A percentile compares a stretch with the other conserved stretches of the same genome.
phyloP scores from a whole-genome alignment of 2,113 vertebrate species.

The Carassius gibelio region DNA sequence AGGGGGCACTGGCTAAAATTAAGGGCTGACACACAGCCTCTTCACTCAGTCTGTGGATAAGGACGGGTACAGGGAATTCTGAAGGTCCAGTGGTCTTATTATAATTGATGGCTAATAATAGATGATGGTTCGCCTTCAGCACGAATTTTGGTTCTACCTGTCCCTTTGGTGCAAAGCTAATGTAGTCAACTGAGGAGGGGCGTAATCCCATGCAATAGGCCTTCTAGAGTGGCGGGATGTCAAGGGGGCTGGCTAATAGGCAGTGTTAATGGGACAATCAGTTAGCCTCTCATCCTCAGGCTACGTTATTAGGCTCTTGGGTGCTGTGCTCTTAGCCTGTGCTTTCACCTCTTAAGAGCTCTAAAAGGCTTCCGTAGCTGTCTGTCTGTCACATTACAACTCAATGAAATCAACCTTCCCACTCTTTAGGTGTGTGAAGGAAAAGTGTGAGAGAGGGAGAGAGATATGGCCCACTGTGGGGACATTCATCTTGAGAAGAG shows the following conservation, averaged over 20 bases:
- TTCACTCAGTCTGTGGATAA: slow-evolving; percentile 8
- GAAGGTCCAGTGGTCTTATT: slow-evolving; percentile 4
- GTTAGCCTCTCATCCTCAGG: slow-evolving; percentile 13
- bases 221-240: background rate
- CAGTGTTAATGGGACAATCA: slow-evolving; percentile 34
- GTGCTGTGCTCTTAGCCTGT: slow-evolving; percentile 28
- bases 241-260: slow-evolving; percentile 9
- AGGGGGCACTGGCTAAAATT: slow-evolving; percentile 36
- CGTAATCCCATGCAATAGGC: background rate
- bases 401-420: slow-evolving; percentile 41
- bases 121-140: slow-evolving; percentile 25
- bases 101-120: slow-evolving; percentile 48
- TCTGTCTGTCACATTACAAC: slow-evolving; percentile 35
- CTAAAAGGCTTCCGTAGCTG: background rate
- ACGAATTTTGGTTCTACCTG: slow-evolving; percentile 18
- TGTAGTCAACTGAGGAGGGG: slow-evolving; percentile 13
- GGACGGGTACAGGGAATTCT: background rate
- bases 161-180: slow-evolving; percentile 31
- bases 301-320: background rate
- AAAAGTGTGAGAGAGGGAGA: slow-evolving; percentile 13
- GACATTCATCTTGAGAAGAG: slow-evolving; percentile 39
- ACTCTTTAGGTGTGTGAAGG: slow-evolving; percentile 5
- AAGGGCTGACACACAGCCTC: slow-evolving; percentile 26
- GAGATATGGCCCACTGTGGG: slow-evolving; percentile 22
- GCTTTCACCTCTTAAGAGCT: slow-evolving; percentile 22